These are phyloP conservation scores for Rhabdomys pumilio DNA, from an alignment of 2,797 vertebrate genomes.

Conservation along the genomic window DNA sequence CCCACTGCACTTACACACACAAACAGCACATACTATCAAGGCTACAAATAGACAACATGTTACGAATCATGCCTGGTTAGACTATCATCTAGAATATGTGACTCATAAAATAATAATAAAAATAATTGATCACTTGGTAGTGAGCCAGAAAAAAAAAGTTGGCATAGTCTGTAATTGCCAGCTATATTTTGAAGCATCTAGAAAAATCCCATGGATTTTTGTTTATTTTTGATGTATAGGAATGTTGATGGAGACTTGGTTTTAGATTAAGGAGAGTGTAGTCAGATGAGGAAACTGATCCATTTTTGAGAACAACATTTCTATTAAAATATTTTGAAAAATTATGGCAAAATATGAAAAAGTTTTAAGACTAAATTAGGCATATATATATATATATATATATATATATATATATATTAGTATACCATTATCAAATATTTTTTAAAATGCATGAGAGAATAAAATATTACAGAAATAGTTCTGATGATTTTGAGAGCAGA, in stretches of 20 bases:
- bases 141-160: conserved; percentile 2
- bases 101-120: conserved; percentile 13
- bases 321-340: conserved; percentile 20
- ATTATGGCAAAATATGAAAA: neutral
- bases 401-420: neutral
- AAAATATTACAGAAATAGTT: conserved; percentile 7
- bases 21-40: neutral
- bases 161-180: neutral
- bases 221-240: neutral
- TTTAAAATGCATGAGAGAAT: neutral
- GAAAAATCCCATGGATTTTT: neutral
- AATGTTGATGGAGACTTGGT: neutral
- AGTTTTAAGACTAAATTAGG: conserved; percentile 16
- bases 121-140: neutral
- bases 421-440: conserved; percentile 29
- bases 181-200: neutral
- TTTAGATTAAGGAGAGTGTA: neutral
- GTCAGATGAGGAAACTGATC: neutral
- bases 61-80: neutral
- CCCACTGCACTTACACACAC: no score
- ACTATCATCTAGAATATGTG: neutral
- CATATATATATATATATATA: neutral
- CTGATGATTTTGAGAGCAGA: conserved; percentile 41
- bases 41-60: neutral
- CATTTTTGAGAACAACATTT: conserved; percentile 24